These are phyloP conservation scores for Urocynchramus pylzowi DNA, from an alignment of 2,113 vertebrate species.

Conservation along the genomic window DNA sequence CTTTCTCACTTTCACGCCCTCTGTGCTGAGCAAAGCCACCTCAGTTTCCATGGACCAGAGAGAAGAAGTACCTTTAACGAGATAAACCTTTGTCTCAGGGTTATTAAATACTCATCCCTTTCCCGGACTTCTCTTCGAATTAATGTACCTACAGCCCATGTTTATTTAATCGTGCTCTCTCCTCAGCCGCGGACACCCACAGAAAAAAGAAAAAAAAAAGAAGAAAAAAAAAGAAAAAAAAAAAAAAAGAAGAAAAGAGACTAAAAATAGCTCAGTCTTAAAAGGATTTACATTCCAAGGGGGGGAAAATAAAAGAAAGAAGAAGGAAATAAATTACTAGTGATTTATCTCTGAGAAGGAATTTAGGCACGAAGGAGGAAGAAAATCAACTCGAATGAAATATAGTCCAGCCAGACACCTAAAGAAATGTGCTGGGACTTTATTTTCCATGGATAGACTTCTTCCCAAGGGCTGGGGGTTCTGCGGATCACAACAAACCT, in stretches of 20 bases:
- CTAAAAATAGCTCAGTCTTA: neutral
- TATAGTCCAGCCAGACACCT: neutral
- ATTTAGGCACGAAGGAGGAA: neutral
- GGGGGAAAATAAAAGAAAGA: neutral
- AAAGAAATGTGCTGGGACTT: neutral
- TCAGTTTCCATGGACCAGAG: slow-evolving; percentile 92
- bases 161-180: slow-evolving; percentile 42
- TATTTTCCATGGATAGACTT: slow-evolving; percentile 6
- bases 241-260: neutral
- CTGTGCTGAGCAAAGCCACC: slow-evolving; percentile 92
- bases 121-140: neutral
- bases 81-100: slow-evolving; percentile 79
- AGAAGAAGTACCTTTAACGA: slow-evolving; percentile 96
- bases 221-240: neutral
- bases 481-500: neutral
- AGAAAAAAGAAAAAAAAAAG: neutral
- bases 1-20: slow-evolving; percentile 94
- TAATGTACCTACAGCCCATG: neutral
- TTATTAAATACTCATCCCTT: neutral
- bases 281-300: neutral
- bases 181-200: neutral
- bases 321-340: neutral
- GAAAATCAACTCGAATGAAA: neutral
- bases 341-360: neutral
- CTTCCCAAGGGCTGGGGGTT: neutral